Base-by-base conservation (phyloP, 2,113 vertebrate genomes). In the Oncorhynchus mykiss region DNA sequence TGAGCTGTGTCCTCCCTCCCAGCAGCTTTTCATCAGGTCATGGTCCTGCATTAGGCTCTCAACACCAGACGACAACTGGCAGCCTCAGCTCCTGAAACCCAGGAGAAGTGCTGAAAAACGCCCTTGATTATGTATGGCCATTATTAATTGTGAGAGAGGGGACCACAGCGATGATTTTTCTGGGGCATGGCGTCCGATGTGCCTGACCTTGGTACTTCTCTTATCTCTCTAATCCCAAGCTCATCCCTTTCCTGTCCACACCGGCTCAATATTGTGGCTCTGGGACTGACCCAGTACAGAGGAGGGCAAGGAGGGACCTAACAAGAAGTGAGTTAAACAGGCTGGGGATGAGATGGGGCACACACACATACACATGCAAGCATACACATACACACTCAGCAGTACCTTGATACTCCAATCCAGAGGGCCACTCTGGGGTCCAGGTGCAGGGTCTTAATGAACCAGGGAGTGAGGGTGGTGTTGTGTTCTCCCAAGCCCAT, bases 381-480 rank as follows among this genome's bases (percentile, higher is more conserved):
- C 39, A 11, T 9, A 45, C 39, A 51, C 49, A 54, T 5, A 39
- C 39, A 12, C 39, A 11, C 39, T 45, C 39, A 45, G 39, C 8
- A 45, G 39, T 45, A 45, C 39, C 39, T 45, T 45, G 39, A 11
- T 45, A 45, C 51, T 54, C 14, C 4, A 16, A 14, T 54, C 51
- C 51, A 54, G 64, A n/a, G 71, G 57, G 3, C 57, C 12, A 20
- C 87, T 84, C 68, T 73, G 29, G 14, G 81, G 76, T 76, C 89
- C 92, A 94, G 92, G 91, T 93, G 92, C 87, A 88, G 81, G 66
- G 49, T 82, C 85, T 91, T 92, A 93, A 93, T 93, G 87, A 92
- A 87, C 86, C 84, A 74, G 78, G 85, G 76, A 76, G 80, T 78
- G 79, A 75, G 59, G 59, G n/a, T 5, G 13, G 67, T 22, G 65